Evolutionary conservation across 2,797 vertebrate species (phyloP).

Genomic region (Gymnodraco acuticeps): DNA sequence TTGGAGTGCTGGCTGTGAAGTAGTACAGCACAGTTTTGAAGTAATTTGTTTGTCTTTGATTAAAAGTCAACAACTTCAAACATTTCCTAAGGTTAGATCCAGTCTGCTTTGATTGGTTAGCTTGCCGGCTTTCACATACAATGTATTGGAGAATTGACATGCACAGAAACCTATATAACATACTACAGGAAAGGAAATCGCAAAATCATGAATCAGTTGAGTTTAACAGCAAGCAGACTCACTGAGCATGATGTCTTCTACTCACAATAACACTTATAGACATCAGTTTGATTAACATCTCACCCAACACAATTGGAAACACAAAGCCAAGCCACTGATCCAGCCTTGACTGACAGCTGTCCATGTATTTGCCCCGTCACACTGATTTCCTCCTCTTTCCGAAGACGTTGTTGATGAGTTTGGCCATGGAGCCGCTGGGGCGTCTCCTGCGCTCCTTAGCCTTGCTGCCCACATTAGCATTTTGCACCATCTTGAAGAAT

Average conservation of each 20-base stretch:
- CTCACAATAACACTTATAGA: not conserved
- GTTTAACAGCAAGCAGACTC: not conserved
- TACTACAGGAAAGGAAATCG: no score
- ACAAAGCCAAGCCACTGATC: not conserved
- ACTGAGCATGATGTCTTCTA: not conserved
- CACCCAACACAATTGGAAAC: not conserved
- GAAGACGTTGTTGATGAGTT: constrained; percentile 87
- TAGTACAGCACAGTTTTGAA: no score
- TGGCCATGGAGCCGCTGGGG: constrained; percentile 86
- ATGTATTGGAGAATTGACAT: no score
- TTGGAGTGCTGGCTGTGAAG: no score
- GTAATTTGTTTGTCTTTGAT: no score
- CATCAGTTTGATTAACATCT: not conserved
- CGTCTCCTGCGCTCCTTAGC: constrained; percentile 88
- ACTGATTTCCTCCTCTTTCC: constrained; percentile 87
- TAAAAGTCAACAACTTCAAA: no score
- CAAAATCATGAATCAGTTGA: not conserved
- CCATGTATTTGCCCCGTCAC: constrained; percentile 64
- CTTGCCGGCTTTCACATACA: no score
- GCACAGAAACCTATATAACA: no score
- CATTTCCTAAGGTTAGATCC: no score
- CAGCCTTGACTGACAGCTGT: not conserved
- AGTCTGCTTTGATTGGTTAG: no score
- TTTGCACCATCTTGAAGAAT: constrained; percentile 87
- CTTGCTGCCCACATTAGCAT: constrained; percentile 77